Percentiles rank a stretch among this genome's conserved stretches.
Evolutionary conservation across 1,140 invertebrate species (phyloP).

Genomic region (Solenopsis invicta): DNA sequence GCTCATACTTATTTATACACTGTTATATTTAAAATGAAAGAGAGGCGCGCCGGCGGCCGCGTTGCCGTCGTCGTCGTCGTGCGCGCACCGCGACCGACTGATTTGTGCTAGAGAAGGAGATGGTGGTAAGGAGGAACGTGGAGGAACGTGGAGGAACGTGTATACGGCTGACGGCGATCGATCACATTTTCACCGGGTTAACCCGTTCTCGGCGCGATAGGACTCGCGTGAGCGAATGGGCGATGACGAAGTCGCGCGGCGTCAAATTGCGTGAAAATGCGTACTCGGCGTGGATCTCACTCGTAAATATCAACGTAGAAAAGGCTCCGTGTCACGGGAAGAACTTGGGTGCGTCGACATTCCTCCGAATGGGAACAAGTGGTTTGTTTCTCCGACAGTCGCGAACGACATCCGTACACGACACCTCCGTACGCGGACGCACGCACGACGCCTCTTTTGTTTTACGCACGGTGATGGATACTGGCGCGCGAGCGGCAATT

Average conservation of each 20-base stretch:
- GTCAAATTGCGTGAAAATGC: not conserved
- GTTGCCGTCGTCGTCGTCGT: slow-evolving; percentile 70
- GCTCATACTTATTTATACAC: slow-evolving; percentile 88
- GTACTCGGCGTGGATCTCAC: not conserved
- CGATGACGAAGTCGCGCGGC: not conserved
- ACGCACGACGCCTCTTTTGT: not conserved
- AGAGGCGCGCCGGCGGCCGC: slow-evolving; percentile 73
- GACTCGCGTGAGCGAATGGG: not conserved
- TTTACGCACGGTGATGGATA: not conserved
- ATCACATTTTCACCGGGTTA: slow-evolving; percentile 30
- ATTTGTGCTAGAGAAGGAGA: not conserved
- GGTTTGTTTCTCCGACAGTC: not conserved
- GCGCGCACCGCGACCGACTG: not conserved
- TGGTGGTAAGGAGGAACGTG: not conserved
- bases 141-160: no score
- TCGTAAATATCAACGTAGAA: not conserved
- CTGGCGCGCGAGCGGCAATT: not conserved
- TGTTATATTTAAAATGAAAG: slow-evolving; percentile 87
- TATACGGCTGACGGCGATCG: not conserved
- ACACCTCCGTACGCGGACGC: not conserved
- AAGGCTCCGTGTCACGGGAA: not conserved
- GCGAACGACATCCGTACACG: not conserved
- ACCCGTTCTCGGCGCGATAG: not conserved
- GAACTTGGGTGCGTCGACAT: not conserved
- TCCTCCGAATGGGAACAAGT: not conserved